Conservation (phyloP, 1,140 invertebrate species). For the Ostrea edulis region DNA sequence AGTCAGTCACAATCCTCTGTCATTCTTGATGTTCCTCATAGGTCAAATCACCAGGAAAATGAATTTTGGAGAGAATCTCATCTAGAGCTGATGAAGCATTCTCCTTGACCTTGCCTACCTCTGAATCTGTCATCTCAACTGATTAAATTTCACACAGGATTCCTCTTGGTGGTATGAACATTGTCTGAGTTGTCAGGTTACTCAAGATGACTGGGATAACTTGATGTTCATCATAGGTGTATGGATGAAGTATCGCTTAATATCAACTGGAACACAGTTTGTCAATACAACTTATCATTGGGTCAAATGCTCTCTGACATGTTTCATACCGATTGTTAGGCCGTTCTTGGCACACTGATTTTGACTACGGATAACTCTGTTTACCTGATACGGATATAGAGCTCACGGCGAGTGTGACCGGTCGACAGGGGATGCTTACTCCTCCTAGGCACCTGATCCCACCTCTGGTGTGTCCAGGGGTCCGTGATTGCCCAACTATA, state of each 20-base stretch:
- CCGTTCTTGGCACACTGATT: too few species aligned
- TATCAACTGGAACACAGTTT: not conserved
- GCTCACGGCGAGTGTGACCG: too few species aligned
- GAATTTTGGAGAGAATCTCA: not conserved
- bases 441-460: too few species aligned
- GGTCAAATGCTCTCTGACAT: too few species aligned
- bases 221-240: not conserved
- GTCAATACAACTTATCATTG: slow-evolving; percentile 31
- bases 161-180: slow-evolving; percentile 11
- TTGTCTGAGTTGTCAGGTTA: slow-evolving; percentile 39
- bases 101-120: not conserved
- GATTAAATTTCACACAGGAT: too few species aligned
- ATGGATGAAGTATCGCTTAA: slow-evolving; percentile 5
- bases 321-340: too few species aligned
- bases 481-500: too few species aligned
- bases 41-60: not conserved
- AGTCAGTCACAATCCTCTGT: not conserved
- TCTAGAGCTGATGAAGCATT: not conserved
- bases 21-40: not conserved
- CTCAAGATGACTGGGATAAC: not conserved
- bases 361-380: too few species aligned
- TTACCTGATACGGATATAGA: too few species aligned
- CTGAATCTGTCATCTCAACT: not conserved
- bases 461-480: too few species aligned
- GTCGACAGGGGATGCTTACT: too few species aligned